Evolutionary conservation across 1,140 invertebrate genomes (phyloP), one percentile per base, ranked within the genome.

Genomic region (Tachypleus tridentatus): DNA sequence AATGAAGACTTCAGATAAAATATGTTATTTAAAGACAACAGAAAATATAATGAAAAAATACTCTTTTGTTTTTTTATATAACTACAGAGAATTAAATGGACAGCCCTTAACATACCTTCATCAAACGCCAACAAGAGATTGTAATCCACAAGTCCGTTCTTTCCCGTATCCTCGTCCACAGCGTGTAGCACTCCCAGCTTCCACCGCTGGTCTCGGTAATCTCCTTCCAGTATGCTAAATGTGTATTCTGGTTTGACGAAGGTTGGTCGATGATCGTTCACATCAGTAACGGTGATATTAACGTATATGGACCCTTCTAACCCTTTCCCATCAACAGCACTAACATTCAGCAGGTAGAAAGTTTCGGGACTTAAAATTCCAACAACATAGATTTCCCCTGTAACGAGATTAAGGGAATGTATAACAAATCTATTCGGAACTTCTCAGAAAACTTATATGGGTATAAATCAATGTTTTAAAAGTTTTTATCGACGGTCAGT

Each of bases 181-280:
- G 90, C 91, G 49, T 89, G 76, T 4, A 87, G 79, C 60, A 82
- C 81, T 51, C 84, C 80, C 4, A 84, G 80, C 52, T 71, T 71
- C 3, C 69, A 49, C 70, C 76, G 64, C 67, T 74, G 49, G 67
- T 72, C n/a, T 64, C 70, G 61, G 73, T 88, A 87, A 57, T 81
- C 80, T 2, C 89, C 87, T 78, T 95, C 92, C n/a, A 85, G 78
- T 0, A 91, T 80, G 67, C 89, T 86, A 72, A 93, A 93, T 10
- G 82, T 85, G 74, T 93, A 95, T 81, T 84, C 87, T 3, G 85
- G 81, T 71, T 88, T 85, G 67, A 84, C 85, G 69, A 94, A 95
- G 58, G 84, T 82, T 0, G 91, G 91, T 10, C 86, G 82, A 73
- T 93, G 89, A 73, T 94, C 87, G 73, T 95, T 95, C 0, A 92